Evolutionary conservation across 1,140 invertebrate genomes (phyloP), one percentile per base, ranked within the genome.

Genomic region (Cydia strobilella): DNA sequence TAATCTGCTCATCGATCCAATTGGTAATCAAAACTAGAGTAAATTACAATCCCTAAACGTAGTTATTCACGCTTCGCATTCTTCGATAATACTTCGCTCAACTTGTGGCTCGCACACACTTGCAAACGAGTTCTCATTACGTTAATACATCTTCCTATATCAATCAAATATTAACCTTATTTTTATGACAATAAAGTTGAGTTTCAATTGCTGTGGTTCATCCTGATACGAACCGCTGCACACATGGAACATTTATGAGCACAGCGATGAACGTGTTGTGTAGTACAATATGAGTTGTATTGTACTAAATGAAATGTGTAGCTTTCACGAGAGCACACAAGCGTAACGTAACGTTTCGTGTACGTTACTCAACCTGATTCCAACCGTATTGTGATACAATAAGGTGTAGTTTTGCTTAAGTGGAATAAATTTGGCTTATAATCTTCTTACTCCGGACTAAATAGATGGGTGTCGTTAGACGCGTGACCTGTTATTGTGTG

Each of bases 221-320:
- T 72, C 75, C 74, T 73, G 78, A 63, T 75, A 71, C 73, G 74
- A 72, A 75, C 74, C 79, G 79, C 10, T 63, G 74, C 88, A 88
- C 90, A 90, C 85, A 89, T 75, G 79, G 76, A 86, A 75, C 80
- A 82, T 86, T 84, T 83, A 86, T 79, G 82, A 86, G 84, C 81
- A 84, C 86, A 84, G 85, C 86, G 86, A 87, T 90, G 81, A 83
- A 89, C 79, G 83, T 87, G 86, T 85, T 85, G 88, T 89, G 86
- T 91, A 92, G 86, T 91, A 92, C 87, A 89, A 86, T 89, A 90
- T 91, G 89, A 90, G 76, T 82, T 84, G 84, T 87, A 90, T 89
- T 90, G 87, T 91, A 91, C 86, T 88, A 90, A 92, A 91, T 88
- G 87, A 92, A 92, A 92, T 90, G 88, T 92, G 88, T 92, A 90